These are phyloP conservation scores for Lophura swinhoii DNA, from an alignment of 2,797 vertebrate genomes.

Conservation along the genomic window DNA sequence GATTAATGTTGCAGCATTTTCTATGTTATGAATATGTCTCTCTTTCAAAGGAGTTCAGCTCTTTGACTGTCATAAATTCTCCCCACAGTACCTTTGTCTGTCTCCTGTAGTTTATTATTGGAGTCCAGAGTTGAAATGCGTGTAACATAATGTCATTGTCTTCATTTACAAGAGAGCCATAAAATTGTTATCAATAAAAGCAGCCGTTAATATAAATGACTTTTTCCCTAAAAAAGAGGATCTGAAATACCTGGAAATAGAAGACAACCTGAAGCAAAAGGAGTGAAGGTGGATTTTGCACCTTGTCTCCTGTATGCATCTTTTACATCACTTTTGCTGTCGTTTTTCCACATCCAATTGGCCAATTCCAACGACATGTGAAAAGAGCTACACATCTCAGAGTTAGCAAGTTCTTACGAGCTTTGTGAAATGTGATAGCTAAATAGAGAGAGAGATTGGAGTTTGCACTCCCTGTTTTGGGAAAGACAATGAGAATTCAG, in stretches of 20 bases:
- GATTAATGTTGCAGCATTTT: background rate
- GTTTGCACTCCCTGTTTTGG: background rate
- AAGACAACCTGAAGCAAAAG: constrained; percentile 72
- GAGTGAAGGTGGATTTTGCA: constrained; percentile 71
- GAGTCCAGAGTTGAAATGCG: background rate
- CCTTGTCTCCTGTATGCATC: background rate
- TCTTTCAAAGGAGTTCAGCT: constrained; percentile 71
- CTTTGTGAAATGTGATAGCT: background rate
- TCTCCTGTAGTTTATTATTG: background rate
- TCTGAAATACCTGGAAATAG: constrained; percentile 77
- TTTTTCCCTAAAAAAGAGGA: constrained; percentile 76
- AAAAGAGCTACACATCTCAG: background rate
- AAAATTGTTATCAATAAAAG: background rate
- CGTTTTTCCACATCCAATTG: background rate
- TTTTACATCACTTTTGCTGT: background rate
- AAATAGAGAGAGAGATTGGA: background rate
- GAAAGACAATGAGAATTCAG: background rate
- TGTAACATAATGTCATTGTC: background rate
- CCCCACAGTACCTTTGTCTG: background rate
- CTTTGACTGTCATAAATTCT: background rate
- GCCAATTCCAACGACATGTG: background rate
- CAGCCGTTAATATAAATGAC: background rate
- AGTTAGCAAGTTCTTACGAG: background rate
- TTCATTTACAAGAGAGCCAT: background rate
- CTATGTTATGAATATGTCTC: constrained; percentile 21